Percentiles rank a stretch among this genome's conserved stretches.
phyloP scores from a whole-genome alignment of 2,113 vertebrate genomes.

The Gobiocypris rarus region DNA sequence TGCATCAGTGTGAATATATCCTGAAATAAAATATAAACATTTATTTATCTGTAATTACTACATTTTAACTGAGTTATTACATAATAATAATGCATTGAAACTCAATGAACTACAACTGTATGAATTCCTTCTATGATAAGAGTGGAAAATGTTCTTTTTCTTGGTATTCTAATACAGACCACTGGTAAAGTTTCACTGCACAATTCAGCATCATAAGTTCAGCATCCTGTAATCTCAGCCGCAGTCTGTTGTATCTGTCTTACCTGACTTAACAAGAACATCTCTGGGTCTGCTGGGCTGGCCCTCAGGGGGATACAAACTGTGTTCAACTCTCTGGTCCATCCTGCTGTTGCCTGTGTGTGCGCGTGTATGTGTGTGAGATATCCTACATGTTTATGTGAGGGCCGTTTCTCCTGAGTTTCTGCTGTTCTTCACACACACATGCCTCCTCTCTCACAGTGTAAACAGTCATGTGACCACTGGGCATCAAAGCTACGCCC shows the following conservation, averaged over 20 bases:
- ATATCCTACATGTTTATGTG: conserved; percentile 49
- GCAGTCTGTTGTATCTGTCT: conserved; percentile 55
- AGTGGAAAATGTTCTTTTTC: background rate
- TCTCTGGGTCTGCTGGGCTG: conserved; percentile 77
- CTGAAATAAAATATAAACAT: background rate
- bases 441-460: conserved; percentile 59
- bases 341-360: conserved; percentile 58
- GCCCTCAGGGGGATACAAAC: conserved; percentile 62
- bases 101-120: background rate
- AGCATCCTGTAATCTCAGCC: conserved; percentile 31
- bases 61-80: background rate
- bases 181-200: background rate
- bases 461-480: conserved; percentile 68
- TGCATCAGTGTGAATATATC: too few species aligned
- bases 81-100: background rate
- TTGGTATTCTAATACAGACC: background rate
- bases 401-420: conserved; percentile 31
- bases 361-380: conserved; percentile 29
- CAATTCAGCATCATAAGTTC: background rate
- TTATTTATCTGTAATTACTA: background rate
- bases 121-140: background rate
- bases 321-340: conserved; percentile 72
- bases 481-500: conserved; percentile 55
- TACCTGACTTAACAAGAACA: conserved; percentile 83
- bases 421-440: conserved; percentile 59